Evolutionary conservation across 92 coral and sea anemone genomes (phyloP), one percentile per base, ranked within the genome.

Genomic region (Hydrozoanthus gracilis): DNA sequence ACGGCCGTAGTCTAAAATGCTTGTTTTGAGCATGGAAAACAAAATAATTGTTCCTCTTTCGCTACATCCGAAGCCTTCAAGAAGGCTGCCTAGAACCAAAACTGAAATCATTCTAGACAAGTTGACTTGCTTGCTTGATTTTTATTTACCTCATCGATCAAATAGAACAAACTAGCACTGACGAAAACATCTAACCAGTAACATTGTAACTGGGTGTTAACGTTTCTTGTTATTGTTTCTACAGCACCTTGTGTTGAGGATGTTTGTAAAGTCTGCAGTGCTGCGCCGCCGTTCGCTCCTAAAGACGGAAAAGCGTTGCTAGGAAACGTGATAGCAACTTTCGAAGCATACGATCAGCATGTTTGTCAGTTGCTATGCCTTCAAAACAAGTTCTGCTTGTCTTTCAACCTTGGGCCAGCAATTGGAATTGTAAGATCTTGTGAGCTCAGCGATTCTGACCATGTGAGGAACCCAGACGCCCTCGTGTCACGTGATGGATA

Each of bases 381-480:
- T 14, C 39, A 39, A 3, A 60, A 15, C 51, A 15, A 60, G 54
- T 78, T 78, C 17, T 78, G 72, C 39, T 27, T 27, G 39, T 27
- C 39, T 27, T 27, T 27, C 39, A 27, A 27, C 39, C 39, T 27
- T 27, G 83, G 83, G 17, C 83, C 83, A 1, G 50, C 13, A 14
- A 58, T 35, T 6, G 17, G 15, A 44, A 7, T 71, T 7, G 46
- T 1, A 15, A 54, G 83, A 60, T 9, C 83, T 18, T 78, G 83
- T 60, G 83, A 78, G 83, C 44, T 78, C 44, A 78, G 83, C 16
- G 72, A 78, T 48, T 78, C 83, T 44, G 83, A 78, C 18, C 83
- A 61, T 18, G 11, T 78, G 0, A 39, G 13, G 0, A 58, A 15
- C 51, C 83, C 83, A 45, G 13, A 64, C 10, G 56, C 65, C 45